These are phyloP conservation scores for Coendou prehensilis DNA, from an alignment of 2,797 vertebrate genomes.

Conservation along the genomic window DNA sequence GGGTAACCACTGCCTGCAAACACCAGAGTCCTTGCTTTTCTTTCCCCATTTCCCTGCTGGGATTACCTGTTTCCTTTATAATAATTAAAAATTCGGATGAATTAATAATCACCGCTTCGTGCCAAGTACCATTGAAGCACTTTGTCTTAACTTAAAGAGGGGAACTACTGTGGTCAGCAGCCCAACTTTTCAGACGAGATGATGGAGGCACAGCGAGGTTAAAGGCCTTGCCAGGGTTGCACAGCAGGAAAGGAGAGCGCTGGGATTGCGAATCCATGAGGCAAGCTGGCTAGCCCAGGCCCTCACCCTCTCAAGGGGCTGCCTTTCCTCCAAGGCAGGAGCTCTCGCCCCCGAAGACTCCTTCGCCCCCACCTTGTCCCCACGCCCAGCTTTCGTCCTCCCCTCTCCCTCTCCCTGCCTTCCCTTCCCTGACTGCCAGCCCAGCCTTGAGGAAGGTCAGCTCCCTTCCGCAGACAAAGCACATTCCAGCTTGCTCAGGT, in stretches of 20 bases:
- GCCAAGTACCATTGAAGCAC: not conserved
- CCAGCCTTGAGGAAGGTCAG: constrained; percentile 73
- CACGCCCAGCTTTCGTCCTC: not conserved
- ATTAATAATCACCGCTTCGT: not conserved
- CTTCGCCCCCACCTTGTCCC: not conserved
- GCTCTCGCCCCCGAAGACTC: not conserved
- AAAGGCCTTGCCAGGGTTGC: not conserved
- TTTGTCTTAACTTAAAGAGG: not conserved
- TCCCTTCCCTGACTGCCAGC: not conserved
- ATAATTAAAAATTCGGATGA: not conserved
- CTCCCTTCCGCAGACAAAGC: constrained; percentile 81
- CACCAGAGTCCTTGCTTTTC: not conserved
- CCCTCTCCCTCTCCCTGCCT: not conserved
- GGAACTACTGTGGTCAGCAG: fast-evolving
- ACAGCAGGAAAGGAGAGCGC: fast-evolving
- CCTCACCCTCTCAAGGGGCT: fast-evolving
- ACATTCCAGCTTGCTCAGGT: constrained; percentile 77
- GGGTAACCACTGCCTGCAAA: fast-evolving
- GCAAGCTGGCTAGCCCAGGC: not conserved
- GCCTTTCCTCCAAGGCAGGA: not conserved
- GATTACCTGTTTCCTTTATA: not conserved
- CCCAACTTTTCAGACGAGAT: not conserved
- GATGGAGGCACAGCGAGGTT: not conserved
- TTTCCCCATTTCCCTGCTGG: no score
- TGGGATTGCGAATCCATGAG: not conserved